Conservation (phyloP, 2,797 vertebrate genomes). For the Chloroceryle inda region DNA sequence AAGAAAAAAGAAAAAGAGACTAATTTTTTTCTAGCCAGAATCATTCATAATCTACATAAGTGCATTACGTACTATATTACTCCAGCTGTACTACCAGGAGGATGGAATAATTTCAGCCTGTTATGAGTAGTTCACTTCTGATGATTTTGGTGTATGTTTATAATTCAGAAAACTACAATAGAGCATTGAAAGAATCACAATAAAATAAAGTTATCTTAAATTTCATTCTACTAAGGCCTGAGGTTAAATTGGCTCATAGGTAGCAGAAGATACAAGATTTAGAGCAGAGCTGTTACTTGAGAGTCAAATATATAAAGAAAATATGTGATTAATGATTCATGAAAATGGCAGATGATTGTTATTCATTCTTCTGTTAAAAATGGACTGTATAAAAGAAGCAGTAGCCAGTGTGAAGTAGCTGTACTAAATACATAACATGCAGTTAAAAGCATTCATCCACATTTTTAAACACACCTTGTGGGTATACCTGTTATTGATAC, state of each 20-base stretch:
- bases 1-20: background rate
- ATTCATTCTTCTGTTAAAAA: background rate
- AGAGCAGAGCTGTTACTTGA: background rate
- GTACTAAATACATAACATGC: rapidly evolving
- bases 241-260: background rate
- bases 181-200: background rate
- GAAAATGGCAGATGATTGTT: background rate
- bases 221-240: background rate
- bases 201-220: background rate
- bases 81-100: background rate
- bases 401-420: background rate
- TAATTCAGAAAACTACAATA: background rate
- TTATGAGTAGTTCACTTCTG: background rate
- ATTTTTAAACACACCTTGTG: background rate
- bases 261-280: background rate
- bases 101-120: background rate
- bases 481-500: background rate
- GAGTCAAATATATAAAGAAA: background rate
- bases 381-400: background rate
- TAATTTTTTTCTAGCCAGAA: background rate
- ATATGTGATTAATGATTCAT: background rate
- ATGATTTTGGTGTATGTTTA: background rate
- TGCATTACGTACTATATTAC: background rate
- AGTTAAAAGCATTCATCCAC: background rate
- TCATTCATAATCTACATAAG: background rate